phyloP scores from a whole-genome alignment of 2,888 invertebrate genomes.

The Parascotia fuliginaria region DNA sequence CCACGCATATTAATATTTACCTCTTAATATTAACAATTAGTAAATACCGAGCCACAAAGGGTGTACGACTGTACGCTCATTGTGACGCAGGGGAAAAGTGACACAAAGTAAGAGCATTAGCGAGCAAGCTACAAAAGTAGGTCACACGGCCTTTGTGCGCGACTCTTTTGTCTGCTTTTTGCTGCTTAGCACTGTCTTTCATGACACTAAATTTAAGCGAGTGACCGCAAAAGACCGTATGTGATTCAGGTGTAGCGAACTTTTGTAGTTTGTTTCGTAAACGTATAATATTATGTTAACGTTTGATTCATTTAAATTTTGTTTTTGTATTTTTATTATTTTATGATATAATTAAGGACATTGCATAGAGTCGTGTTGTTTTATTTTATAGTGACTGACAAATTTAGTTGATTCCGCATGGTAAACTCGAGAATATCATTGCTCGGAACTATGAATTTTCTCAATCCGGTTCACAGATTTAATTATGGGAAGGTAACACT shows the following conservation, averaged over 20 bases:
- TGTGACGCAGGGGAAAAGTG: slow-evolving; percentile 50
- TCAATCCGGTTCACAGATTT: no score
- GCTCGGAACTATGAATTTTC: no score
- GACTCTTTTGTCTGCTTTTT: slow-evolving; percentile 72
- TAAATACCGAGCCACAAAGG: slow-evolving; percentile 39
- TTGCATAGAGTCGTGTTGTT: no score
- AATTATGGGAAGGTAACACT: no score
- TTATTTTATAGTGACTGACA: no score
- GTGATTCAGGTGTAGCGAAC: slow-evolving; percentile 47
- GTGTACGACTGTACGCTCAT: slow-evolving; percentile 37
- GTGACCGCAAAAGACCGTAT: slow-evolving; percentile 55
- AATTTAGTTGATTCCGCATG: no score
- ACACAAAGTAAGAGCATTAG: slow-evolving; percentile 72
- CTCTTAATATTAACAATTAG: slow-evolving; percentile 49
- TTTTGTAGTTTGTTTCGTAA: slow-evolving; percentile 22
- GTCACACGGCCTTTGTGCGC: slow-evolving; percentile 71
- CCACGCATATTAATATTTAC: slow-evolving; percentile 12
- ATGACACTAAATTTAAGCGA: slow-evolving; percentile 59
- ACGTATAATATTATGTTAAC: background rate
- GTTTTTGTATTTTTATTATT: no score
- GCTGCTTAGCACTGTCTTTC: slow-evolving; percentile 53
- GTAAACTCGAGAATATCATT: no score
- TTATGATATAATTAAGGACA: no score
- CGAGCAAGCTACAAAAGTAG: slow-evolving; percentile 60
- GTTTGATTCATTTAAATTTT: background rate